Percentiles rank a stretch among this genome's conserved stretches.
phyloP scores from a whole-genome alignment of 1,140 invertebrate genomes.

The Drosophila teissieri region DNA sequence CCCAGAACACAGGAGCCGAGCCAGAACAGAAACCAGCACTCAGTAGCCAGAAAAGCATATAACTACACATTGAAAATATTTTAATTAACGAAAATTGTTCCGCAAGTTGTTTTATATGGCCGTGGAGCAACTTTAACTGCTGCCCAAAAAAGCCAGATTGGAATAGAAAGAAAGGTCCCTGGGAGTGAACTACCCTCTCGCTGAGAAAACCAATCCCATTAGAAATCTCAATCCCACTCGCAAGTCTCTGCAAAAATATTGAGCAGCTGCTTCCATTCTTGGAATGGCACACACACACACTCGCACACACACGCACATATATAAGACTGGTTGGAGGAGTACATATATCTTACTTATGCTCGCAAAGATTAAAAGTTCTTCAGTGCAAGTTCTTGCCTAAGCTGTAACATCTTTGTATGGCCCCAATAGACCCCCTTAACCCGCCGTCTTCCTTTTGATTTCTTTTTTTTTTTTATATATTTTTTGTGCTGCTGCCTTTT shows the following conservation, averaged over 20 bases:
- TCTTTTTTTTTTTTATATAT: conserved; percentile 9
- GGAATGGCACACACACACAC: conserved; percentile 39
- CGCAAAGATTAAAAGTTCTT: conserved; percentile 82
- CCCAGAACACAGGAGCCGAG: conserved; percentile 29
- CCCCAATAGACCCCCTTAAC: conserved; percentile 26
- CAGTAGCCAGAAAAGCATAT: conserved; percentile 39
- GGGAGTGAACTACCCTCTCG: conserved; percentile 8
- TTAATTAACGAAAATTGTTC: conserved; percentile 83
- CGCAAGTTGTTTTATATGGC: conserved; percentile 72
- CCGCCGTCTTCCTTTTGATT: conserved; percentile 24
- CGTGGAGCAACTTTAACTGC: conserved; percentile 51
- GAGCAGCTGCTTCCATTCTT: conserved; percentile 75
- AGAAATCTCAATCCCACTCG: conserved; percentile 75
- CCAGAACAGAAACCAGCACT: neutral
- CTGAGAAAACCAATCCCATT: conserved; percentile 75
- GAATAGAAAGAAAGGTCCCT: conserved; percentile 17
- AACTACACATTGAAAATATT: conserved; percentile 74
- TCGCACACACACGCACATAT: conserved; percentile 21
- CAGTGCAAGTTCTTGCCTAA: conserved; percentile 81
- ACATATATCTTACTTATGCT: conserved; percentile 82
- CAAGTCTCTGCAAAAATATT: conserved; percentile 68
- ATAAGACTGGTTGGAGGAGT: conserved; percentile 25
- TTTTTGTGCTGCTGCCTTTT: conserved; percentile 18
- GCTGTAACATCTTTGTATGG: conserved; percentile 80
- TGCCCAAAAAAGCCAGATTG: conserved; percentile 5